phyloP scores from a whole-genome alignment of 2,888 invertebrate species.

The Hydropsyche betteni region DNA sequence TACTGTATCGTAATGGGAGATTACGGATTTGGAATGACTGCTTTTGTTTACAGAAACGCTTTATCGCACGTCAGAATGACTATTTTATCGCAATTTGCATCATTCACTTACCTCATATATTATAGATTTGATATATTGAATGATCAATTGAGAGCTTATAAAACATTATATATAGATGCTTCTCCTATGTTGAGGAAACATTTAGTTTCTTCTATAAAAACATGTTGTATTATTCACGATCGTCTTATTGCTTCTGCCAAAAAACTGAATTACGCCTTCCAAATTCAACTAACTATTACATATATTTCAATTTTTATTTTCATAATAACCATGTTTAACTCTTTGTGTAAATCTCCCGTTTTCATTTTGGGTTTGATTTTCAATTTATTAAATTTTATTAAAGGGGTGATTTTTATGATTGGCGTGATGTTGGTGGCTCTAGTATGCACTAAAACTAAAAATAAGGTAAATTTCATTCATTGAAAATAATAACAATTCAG shows the following conservation, averaged over 20 bases:
- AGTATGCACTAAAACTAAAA: constrained; percentile 25
- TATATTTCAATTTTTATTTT: constrained; percentile 10
- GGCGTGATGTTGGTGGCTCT: constrained; percentile 2
- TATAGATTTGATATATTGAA: constrained; percentile 21
- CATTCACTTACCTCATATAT: constrained; percentile 18
- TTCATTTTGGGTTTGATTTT: neutral
- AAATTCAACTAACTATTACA: constrained; percentile 6
- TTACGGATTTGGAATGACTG: neutral
- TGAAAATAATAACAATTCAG: neutral
- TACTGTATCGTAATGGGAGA: neutral
- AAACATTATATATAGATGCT: constrained; percentile 3
- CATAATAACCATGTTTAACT: neutral
- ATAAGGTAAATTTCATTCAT: constrained; percentile 11
- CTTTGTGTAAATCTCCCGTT: neutral
- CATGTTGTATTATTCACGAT: neutral
- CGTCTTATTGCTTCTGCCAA: neutral
- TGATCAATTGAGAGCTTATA: constrained; percentile 19
- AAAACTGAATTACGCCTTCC: constrained; percentile 3
- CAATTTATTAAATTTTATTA: neutral
- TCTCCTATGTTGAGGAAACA: constrained; percentile 7
- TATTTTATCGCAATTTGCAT: constrained; percentile 21
- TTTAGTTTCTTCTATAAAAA: constrained; percentile 12
- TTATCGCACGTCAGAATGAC: constrained; percentile 21
- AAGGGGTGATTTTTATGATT: neutral
- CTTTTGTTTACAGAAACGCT: constrained; percentile 17